Evolutionary conservation across 2,113 vertebrate genomes (phyloP).

Genomic region (Cephalopholis sonnerati): DNA sequence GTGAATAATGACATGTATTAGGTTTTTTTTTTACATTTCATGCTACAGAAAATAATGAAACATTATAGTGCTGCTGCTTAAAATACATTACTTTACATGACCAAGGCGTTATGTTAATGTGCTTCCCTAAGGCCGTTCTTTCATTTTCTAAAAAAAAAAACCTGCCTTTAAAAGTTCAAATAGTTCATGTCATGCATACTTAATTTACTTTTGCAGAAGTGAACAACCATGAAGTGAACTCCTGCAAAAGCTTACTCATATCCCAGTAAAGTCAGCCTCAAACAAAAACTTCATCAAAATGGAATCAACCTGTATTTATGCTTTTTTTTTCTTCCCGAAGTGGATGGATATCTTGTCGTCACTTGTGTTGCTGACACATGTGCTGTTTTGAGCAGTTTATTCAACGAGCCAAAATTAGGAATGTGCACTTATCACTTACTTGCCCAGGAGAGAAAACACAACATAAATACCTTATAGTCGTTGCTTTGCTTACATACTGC

Average conservation of each 20-base stretch:
- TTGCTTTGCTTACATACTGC: no score
- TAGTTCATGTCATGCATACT: constrained; percentile 31
- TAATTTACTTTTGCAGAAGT: not conserved
- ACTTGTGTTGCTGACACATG: not conserved
- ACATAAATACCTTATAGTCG: not conserved
- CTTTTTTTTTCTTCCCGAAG: not conserved
- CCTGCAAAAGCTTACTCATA: not conserved
- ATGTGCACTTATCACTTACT: not conserved
- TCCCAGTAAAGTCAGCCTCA: not conserved
- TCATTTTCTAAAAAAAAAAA: constrained; percentile 13
- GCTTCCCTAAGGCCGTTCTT: not conserved
- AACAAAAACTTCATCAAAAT: not conserved
- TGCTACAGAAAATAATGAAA: constrained; percentile 2
- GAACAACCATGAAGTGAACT: not conserved
- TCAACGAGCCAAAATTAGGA: not conserved
- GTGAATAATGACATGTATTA: constrained; percentile 14
- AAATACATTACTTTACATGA: constrained; percentile 30
- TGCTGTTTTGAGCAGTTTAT: not conserved
- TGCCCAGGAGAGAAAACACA: not conserved
- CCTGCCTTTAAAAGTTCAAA: constrained; percentile 7
- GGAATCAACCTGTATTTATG: not conserved
- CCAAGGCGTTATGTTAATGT: constrained; percentile 21
- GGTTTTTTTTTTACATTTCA: constrained; percentile 30
- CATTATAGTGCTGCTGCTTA: not conserved
- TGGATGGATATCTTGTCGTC: not conserved